phyloP scores from a whole-genome alignment of 2,797 vertebrate genomes.

The Remorina albescens region DNA sequence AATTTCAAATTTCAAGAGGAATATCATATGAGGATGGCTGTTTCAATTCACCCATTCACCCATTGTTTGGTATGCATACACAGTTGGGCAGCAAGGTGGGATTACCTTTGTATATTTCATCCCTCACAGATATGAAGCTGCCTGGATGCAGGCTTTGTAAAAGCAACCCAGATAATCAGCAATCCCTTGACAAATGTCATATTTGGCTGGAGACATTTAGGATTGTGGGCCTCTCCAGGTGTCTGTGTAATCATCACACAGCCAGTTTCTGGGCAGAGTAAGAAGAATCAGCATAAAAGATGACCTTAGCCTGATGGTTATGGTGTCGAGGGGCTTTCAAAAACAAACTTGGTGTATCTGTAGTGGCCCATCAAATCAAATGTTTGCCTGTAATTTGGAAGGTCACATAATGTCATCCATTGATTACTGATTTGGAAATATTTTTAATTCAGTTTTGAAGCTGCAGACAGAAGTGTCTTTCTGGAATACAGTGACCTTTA shows the following conservation, averaged over 20 bases:
- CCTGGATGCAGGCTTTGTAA: background rate
- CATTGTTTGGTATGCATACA: background rate
- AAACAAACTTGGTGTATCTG: conserved; percentile 4
- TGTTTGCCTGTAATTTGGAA: conserved; percentile 17
- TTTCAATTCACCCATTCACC: conserved; percentile 1
- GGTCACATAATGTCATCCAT: background rate
- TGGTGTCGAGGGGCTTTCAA: conserved; percentile 3
- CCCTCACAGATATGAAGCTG: background rate
- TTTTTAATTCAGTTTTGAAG: background rate
- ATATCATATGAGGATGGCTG: background rate
- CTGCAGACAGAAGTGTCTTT: background rate
- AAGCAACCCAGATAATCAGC: background rate
- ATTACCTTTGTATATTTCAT: background rate
- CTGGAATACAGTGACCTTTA: background rate
- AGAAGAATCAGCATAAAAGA: conserved; percentile 10
- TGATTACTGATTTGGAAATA: background rate
- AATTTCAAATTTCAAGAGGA: background rate
- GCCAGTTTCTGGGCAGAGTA: background rate
- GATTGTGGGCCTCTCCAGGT: conserved; percentile 1
- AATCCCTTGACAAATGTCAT: conserved; percentile 3
- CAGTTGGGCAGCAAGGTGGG: too few relatives aligned
- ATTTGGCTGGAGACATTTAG: conserved; percentile 5
- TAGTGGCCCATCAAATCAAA: background rate
- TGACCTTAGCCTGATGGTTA: conserved; percentile 4
- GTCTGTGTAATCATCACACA: background rate